Evolutionary conservation across 2,113 vertebrate genomes (phyloP).

Genomic region (Aleadryas rufinucha): DNA sequence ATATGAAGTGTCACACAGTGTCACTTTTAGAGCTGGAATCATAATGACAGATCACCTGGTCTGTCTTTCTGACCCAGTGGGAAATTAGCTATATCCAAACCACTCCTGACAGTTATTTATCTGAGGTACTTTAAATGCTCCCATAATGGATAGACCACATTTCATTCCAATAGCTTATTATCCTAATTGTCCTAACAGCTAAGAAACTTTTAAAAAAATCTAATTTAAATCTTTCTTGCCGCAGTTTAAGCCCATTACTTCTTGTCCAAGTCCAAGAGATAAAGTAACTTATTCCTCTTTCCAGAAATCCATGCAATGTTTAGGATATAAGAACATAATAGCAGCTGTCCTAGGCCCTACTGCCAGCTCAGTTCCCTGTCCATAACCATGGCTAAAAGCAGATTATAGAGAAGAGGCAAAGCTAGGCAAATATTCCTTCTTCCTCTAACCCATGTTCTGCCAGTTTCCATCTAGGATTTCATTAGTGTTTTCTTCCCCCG

Average conservation of each 20-base stretch:
- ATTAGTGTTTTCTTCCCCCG: neutral
- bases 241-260: neutral
- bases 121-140: neutral
- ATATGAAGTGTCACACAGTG: neutral
- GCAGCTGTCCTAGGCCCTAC: neutral
- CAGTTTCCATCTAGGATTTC: neutral
- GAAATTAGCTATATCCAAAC: conserved; percentile 14
- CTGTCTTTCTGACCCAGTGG: neutral
- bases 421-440: neutral
- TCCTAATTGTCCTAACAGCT: neutral
- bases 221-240: neutral
- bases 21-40: neutral
- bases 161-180: neutral
- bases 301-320: neutral
- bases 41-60: conserved; percentile 24
- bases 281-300: neutral
- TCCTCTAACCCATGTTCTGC: neutral
- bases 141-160: neutral
- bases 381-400: neutral
- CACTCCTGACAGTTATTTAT: conserved; percentile 23
- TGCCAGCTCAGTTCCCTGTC: neutral
- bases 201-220: neutral
- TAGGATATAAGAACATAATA: neutral
- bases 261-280: neutral
- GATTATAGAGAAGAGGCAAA: neutral